Conservation (phyloP, 30 jellyfish, hydroid and myxozoan species). For the Nemopilema nomurai region DNA sequence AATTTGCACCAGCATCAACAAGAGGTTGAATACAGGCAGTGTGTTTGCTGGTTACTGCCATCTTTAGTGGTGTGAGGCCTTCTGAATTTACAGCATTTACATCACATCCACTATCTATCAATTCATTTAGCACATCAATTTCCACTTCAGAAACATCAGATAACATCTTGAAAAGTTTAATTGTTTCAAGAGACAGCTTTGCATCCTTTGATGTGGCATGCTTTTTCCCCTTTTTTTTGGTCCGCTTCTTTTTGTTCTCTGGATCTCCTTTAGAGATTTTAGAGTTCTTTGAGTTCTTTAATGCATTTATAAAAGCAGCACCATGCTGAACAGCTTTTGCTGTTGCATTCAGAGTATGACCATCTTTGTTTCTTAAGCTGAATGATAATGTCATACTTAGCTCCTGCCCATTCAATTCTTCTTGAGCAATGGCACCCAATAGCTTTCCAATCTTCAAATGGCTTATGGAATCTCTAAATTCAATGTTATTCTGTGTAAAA, state of each 20-base stretch:
- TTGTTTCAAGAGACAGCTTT: constrained; percentile 66
- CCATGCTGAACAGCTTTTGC: constrained; percentile 70
- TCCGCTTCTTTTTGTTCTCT: constrained; percentile 16
- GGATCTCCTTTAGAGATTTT: constrained; percentile 20
- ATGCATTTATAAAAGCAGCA: constrained; percentile 71
- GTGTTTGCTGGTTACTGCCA: constrained; percentile 70
- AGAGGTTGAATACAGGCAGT: constrained; percentile 54
- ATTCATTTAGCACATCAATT: constrained; percentile 53
- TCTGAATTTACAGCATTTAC: constrained; percentile 58
- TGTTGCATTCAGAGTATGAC: constrained; percentile 40
- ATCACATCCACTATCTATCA: constrained; percentile 71
- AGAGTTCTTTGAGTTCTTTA: constrained; percentile 55
- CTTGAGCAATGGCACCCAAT: constrained; percentile 67
- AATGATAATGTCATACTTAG: constrained; percentile 53
- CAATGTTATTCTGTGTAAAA: constrained; percentile 84
- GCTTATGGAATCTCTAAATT: constrained; percentile 82
- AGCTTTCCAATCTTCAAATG: constrained; percentile 57
- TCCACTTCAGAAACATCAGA: constrained; percentile 33
- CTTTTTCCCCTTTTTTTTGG: constrained; percentile 52
- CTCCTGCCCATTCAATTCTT: constrained; percentile 58
- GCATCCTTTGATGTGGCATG: constrained; percentile 45
- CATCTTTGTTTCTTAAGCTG: constrained; percentile 62
- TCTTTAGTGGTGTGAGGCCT: constrained; percentile 74
- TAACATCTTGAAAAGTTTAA: constrained; percentile 56
- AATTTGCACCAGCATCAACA: constrained; percentile 73